Evolutionary conservation across 2,888 invertebrate genomes (phyloP), one percentile per base, ranked within the genome.

Genomic region (Clanis bilineata): DNA sequence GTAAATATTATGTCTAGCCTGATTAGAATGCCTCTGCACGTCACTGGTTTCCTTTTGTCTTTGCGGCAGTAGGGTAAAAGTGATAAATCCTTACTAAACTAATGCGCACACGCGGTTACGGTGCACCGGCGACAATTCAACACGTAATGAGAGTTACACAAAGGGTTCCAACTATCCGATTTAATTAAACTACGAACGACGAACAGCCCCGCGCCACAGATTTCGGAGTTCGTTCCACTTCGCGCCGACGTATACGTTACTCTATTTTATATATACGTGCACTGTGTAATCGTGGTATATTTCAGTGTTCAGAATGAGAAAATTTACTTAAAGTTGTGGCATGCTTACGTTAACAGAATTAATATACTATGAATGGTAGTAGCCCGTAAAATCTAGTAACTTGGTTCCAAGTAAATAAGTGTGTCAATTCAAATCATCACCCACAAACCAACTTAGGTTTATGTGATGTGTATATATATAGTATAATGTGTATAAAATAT

Each of bases 111-210:
- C 51, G 18, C 32, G 51, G 10, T 18, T 15, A 28, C 18, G 28
- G 51, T 51, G 51, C 51, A 51, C 18, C 25, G 51, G 51, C 51
- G 68, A 68, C 70, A 68, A 73, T 67, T 63, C 68, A 62, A 62
- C 66, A 68, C 69, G 68, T 69, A 74, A 74, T 70, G 68, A 65
- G 68, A 69, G 61, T 61, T 62, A 73, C 65, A 80, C 74, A 74
- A 80, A 77, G 75, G 75, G 69, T 65, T 70, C 66, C 61, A 77
- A 80, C 80, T 80, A 82, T 78, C 72, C 70, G 73, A 77, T 81
- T 80, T 82, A 82, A 83, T 83, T 82, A 80, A 79, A 81, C 72
- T 74, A 63, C 58, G 60, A 65, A 68, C 64, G 68, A 68, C 58
- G 62, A 36, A 51, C 68, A 67, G 67, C 65, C 65, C 67, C 65